Conservation (phyloP, 2,797 vertebrate genomes). For the Eleutherodactylus coqui region DNA sequence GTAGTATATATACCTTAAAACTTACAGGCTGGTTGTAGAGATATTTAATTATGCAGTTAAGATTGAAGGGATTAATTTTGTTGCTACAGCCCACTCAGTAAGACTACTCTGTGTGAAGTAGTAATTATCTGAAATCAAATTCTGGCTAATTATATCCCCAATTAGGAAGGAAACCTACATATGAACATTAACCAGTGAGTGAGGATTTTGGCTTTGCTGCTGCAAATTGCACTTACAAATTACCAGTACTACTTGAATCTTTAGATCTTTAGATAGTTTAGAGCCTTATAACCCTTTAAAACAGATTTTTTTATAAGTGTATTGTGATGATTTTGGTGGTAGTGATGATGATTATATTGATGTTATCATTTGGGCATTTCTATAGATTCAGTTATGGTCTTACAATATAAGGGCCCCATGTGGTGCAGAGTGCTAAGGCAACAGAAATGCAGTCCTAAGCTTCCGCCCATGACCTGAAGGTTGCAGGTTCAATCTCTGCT, state of each 20-base stretch:
- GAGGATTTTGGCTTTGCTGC: not conserved
- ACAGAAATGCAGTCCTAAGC: no score
- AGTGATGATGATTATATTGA: not conserved
- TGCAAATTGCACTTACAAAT: not conserved
- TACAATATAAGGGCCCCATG: no score
- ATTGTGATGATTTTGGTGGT: not conserved
- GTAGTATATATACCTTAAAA: not conserved
- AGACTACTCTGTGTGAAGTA: not conserved
- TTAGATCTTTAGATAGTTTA: not conserved
- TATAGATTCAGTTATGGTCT: not conserved
- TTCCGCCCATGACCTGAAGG: no score
- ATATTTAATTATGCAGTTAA: not conserved
- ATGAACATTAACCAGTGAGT: constrained; percentile 7
- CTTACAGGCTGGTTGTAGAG: not conserved
- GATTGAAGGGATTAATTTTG: not conserved
- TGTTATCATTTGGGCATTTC: not conserved
- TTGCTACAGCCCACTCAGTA: not conserved
- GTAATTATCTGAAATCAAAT: constrained; percentile 4
- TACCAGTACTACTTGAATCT: not conserved
- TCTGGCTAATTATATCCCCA: constrained; percentile 7
- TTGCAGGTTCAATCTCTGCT: no score
- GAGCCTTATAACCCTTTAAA: not conserved
- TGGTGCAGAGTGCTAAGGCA: no score
- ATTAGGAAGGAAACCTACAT: constrained; percentile 13
- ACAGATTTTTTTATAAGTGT: not conserved